phyloP scores from a whole-genome alignment of 2,888 invertebrate genomes.

The Exocentrus adspersus region DNA sequence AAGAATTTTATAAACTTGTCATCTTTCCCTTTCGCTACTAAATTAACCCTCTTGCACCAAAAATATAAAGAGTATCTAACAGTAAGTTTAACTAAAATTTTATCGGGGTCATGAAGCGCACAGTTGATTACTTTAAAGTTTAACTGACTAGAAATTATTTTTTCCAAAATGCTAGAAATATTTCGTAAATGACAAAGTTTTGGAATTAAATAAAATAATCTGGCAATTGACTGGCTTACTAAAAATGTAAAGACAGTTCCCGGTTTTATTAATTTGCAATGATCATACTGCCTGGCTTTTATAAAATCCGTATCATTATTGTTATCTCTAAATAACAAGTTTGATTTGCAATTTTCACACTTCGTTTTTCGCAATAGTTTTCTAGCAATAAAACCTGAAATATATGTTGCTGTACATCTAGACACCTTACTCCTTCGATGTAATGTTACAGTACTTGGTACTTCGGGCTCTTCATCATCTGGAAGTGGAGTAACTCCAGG shows the following conservation, averaged over 20 bases:
- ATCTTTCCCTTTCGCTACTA: conserved; percentile 6
- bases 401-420: background rate
- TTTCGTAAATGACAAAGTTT: background rate
- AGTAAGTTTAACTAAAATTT: background rate
- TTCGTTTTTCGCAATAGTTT: background rate
- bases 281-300: background rate
- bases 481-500: background rate
- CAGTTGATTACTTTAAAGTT: conserved; percentile 4
- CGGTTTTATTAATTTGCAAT: background rate
- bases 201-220: conserved; percentile 13
- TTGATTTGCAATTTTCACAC: conserved; percentile 1
- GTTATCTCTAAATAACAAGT: background rate
- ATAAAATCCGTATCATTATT: conserved; percentile 7
- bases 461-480: background rate
- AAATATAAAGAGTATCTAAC: conserved; percentile 4
- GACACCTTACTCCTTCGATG: too few species aligned
- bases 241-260: conserved; percentile 3
- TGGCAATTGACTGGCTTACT: background rate
- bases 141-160: background rate
- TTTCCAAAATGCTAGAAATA: conserved; percentile 3
- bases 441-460: too few species aligned
- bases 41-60: conserved; percentile 8
- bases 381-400: conserved; percentile 5
- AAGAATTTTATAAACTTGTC: conserved; percentile 4
- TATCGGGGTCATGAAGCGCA: background rate